phyloP scores from a whole-genome alignment of 2,797 vertebrate species.

The Oryzias dopingdopingensis region DNA sequence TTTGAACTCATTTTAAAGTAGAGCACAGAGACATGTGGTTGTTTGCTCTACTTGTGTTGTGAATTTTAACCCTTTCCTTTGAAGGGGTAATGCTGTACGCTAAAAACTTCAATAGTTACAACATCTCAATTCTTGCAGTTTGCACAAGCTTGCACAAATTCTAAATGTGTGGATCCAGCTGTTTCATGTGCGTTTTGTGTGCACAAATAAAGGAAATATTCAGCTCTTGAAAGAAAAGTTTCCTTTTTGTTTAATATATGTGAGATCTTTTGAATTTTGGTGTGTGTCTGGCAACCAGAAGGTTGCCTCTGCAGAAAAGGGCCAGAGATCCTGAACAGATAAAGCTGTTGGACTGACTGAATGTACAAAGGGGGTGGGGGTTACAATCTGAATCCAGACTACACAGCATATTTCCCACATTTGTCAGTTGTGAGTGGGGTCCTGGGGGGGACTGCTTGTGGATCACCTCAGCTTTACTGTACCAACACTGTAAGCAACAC shows the following conservation, averaged over 20 bases:
- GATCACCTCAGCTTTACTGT: conserved; percentile 32
- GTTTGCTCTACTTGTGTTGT: background rate
- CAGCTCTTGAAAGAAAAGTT: background rate
- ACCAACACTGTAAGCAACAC: conserved; percentile 42
- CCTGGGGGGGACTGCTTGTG: conserved; percentile 63
- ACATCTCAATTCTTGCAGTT: conserved; percentile 27
- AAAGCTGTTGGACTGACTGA: conserved; percentile 4
- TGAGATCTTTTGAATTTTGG: conserved; percentile 1
- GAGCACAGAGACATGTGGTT: background rate
- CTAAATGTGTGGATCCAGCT: background rate
- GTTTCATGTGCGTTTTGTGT: too few species aligned
- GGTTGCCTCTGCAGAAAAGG: background rate
- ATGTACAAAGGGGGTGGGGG: conserved; percentile 16
- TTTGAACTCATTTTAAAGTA: background rate
- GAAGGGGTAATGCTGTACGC: too few species aligned
- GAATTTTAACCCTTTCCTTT: too few species aligned
- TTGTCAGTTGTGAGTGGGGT: conserved; percentile 57
- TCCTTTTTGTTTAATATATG: too few species aligned
- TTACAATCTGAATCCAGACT: conserved; percentile 44
- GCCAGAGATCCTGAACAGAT: conserved; percentile 5
- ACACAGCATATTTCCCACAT: conserved; percentile 71
- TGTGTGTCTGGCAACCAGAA: too few species aligned
- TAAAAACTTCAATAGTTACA: conserved; percentile 24
- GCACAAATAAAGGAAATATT: background rate
- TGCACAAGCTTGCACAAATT: background rate